phyloP scores from a whole-genome alignment of 2,113 vertebrate species.

The Clarias magur region DNA sequence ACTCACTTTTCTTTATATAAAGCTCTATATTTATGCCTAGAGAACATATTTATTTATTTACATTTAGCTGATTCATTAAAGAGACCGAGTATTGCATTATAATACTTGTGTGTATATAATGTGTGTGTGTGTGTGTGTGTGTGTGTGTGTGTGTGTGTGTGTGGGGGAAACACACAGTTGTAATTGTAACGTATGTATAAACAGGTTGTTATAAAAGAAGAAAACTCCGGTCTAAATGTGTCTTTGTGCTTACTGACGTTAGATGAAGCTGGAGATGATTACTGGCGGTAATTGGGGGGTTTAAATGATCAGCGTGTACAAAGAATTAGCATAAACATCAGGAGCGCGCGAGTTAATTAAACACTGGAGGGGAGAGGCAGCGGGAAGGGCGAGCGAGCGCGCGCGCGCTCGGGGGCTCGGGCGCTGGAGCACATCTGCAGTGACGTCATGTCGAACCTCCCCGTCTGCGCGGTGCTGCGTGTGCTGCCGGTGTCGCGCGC shows the following conservation, averaged over 20 bases:
- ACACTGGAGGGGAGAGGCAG: neutral
- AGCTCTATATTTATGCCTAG: neutral
- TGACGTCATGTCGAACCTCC: slow-evolving; percentile 71
- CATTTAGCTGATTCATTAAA: neutral
- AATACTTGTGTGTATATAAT: neutral
- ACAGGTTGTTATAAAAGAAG: neutral
- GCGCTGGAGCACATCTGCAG: slow-evolving; percentile 69
- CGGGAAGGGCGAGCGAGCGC: neutral
- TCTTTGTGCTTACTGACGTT: neutral
- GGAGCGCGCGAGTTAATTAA: neutral
- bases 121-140: neutral
- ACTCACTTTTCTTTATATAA: neutral
- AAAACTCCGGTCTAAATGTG: neutral
- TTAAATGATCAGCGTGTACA: neutral
- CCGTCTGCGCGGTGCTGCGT: slow-evolving; percentile 53
- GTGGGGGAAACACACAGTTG: neutral
- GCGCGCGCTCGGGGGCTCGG: neutral
- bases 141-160: neutral
- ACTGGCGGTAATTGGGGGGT: neutral
- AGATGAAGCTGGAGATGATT: neutral
- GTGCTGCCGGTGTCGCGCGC: slow-evolving; percentile 68
- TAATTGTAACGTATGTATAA: neutral
- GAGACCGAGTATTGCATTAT: neutral
- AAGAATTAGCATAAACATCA: neutral
- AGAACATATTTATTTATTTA: neutral